These are phyloP conservation scores for Mesorhabditis spiculigera DNA, from an alignment of 2,888 invertebrate genomes.

Conservation along the genomic window DNA sequence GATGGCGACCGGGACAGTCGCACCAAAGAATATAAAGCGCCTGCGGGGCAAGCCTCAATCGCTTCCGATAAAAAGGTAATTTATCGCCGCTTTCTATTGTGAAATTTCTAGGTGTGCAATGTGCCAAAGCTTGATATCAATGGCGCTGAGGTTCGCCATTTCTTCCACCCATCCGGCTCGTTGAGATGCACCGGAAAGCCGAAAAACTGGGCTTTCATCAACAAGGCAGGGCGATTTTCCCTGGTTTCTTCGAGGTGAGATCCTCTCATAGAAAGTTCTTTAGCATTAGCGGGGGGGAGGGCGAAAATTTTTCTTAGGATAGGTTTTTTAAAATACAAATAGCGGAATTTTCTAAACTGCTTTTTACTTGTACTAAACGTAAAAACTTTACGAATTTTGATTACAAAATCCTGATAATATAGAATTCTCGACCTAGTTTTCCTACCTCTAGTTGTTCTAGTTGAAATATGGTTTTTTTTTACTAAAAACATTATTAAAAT, in stretches of 20 bases:
- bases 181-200: conserved; percentile 32
- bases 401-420: too few species aligned
- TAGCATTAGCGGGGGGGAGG: too few species aligned
- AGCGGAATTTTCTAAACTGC: too few species aligned
- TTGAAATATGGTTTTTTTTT: not conserved
- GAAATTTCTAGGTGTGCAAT: conserved; percentile 31
- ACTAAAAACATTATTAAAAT: too few species aligned
- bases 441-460: not conserved
- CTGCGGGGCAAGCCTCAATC: not conserved
- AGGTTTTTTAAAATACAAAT: too few species aligned
- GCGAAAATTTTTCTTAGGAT: too few species aligned
- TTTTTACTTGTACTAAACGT: too few species aligned
- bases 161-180: conserved; percentile 37
- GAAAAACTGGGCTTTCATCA: conserved; percentile 45
- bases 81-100: not conserved
- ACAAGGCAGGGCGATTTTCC: conserved; percentile 30
- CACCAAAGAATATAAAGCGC: not conserved
- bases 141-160: conserved; percentile 43
- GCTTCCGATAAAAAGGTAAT: not conserved
- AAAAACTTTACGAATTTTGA: too few species aligned
- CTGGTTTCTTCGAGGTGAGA: conserved; percentile 27
- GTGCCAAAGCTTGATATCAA: conserved; percentile 52
- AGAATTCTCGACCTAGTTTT: too few species aligned
- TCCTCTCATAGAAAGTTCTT: too few species aligned
- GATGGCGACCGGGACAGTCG: not conserved